Evolutionary conservation across 2,113 vertebrate genomes (phyloP), one percentile per base, ranked within the genome.

Genomic region (Fukomys damarensis): DNA sequence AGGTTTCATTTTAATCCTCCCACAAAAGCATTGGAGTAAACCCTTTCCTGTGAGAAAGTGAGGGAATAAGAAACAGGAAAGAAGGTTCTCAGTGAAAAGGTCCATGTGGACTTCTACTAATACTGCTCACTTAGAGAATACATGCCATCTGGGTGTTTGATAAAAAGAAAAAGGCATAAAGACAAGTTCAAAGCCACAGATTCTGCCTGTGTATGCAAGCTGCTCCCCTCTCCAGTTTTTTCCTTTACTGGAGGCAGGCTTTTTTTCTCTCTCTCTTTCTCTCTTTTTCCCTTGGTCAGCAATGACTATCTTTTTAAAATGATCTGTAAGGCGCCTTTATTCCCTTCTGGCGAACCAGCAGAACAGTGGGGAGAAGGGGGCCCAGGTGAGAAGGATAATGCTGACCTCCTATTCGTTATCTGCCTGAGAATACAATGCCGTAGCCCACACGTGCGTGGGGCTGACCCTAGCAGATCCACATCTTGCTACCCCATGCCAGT

Each of bases 1-100:
- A 96, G 97, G 54, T 91, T 97, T 94, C 74, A 93, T 95, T 97
- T 96, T 97, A 95, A 97, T 97, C 97, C 82, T 97, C 70, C 86
- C 89, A 70, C 92, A 95, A 92, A 96, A 91, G 86, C 86, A 76
- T 81, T 95, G 83, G 74, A 81, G 46, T 72, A 95, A 98, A 77
- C 74, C 65, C 43, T 97, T 96, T 95, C 93, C 93, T 95, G 76
- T 72, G 94, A 96, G 83, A 95, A 92, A 96, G 68, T 19, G 3
- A 93, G 95, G 92, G 86, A 79, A 19, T 35, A 49, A 49, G 70
- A 95, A 70, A 91, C 68, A 86, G 95, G 90, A 96, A 95, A 76
- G 85, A 79, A 95, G 58, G 46, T 65, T 93, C 77, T 91, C 84
- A 32, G 65, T 32, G n/a, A 79, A 92, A 94, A 87, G 92, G 94